These are phyloP conservation scores for Coryphaenoides rupestris DNA, from an alignment of 2,113 vertebrate genomes.

Conservation along the genomic window DNA sequence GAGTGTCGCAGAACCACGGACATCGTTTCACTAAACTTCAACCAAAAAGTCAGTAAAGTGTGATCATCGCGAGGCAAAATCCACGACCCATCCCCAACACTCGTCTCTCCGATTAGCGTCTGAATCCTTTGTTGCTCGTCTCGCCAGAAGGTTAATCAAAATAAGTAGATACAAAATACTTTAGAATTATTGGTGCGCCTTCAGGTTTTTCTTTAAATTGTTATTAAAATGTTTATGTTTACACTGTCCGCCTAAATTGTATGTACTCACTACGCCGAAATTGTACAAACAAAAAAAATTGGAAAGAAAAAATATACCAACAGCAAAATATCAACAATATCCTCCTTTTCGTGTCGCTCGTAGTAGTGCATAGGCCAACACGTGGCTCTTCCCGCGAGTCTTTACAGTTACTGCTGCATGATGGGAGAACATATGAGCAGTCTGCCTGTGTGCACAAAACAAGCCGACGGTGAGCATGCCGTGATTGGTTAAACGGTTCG, in stretches of 20 bases:
- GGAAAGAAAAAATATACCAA: background rate
- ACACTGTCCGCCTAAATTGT: background rate
- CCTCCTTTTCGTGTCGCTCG: background rate
- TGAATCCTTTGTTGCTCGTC: constrained; percentile 14
- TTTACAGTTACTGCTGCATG: constrained; percentile 17
- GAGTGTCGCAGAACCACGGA: constrained; percentile 33
- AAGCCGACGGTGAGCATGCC: constrained; percentile 11
- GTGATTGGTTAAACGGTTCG: constrained; percentile 32
- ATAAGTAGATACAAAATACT: constrained; percentile 2
- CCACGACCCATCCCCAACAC: constrained; percentile 20
- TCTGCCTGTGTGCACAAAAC: constrained; percentile 7
- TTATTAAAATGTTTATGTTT: background rate
- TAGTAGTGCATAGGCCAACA: constrained; percentile 42
- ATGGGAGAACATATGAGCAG: no score
- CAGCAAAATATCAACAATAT: constrained; percentile 38
- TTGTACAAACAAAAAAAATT: background rate
- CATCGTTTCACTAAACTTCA: no score
- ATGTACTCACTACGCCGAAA: background rate
- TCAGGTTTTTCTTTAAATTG: constrained; percentile 25
- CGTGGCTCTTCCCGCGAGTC: constrained; percentile 11
- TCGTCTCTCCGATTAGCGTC: constrained; percentile 18
- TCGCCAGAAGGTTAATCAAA: constrained; percentile 18
- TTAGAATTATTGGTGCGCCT: constrained; percentile 22
- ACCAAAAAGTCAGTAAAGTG: background rate
- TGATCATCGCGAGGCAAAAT: background rate